Percentiles rank a stretch among this genome's conserved stretches.
Conservation (phyloP, 2,888 invertebrate species). For the Pherbina coryleti region DNA sequence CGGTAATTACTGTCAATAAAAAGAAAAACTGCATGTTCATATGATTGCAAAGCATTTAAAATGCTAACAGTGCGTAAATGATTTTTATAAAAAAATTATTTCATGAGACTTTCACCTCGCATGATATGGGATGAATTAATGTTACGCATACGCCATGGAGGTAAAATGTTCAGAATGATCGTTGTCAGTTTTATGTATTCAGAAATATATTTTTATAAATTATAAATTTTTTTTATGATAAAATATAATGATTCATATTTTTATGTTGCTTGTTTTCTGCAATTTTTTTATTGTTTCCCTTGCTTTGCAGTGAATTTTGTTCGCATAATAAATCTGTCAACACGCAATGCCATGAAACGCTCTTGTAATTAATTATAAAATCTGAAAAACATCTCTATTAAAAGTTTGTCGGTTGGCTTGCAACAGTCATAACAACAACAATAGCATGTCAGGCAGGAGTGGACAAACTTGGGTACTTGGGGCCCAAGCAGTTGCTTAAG, state of each 20-base stretch:
- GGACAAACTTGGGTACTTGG: background rate
- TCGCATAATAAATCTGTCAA: slow-evolving; percentile 48
- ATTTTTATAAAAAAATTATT: too few species aligned
- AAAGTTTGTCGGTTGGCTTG: background rate
- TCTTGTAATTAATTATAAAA: slow-evolving; percentile 33
- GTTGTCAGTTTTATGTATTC: too few species aligned
- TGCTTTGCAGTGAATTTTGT: slow-evolving; percentile 33
- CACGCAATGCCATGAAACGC: slow-evolving; percentile 44
- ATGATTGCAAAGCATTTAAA: too few species aligned
- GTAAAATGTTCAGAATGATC: too few species aligned
- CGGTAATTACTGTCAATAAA: slow-evolving; percentile 11
- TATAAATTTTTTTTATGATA: too few species aligned
- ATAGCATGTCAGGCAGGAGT: background rate
- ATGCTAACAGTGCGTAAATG: too few species aligned
- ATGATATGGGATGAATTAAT: too few species aligned
- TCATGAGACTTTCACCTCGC: too few species aligned
- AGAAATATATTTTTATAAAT: too few species aligned
- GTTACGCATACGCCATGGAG: too few species aligned
- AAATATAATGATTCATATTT: too few species aligned
- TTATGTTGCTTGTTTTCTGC: background rate
- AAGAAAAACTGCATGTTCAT: background rate
- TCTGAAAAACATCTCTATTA: slow-evolving; percentile 31
- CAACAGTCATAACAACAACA: background rate
- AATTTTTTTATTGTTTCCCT: background rate
- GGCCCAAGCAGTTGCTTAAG: background rate